Evolutionary conservation across 2,113 vertebrate species (phyloP).

Genomic region (Spea bombifrons): DNA sequence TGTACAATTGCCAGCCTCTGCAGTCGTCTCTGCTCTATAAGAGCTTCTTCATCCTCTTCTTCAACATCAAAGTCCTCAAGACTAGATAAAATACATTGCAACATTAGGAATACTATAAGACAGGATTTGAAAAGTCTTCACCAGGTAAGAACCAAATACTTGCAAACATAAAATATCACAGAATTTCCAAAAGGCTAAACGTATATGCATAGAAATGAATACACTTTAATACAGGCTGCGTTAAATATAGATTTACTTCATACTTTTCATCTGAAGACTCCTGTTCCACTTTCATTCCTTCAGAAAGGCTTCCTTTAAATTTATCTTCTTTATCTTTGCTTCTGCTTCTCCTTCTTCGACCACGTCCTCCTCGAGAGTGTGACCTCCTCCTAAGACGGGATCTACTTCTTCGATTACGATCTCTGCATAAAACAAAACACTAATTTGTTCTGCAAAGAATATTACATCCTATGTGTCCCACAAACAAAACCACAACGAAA

Average conservation of each 20-base stretch:
- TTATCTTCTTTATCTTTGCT: constrained; percentile 89
- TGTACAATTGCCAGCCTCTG: constrained; percentile 92
- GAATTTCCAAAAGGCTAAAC: no score
- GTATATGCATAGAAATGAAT: no score
- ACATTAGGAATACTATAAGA: neutral
- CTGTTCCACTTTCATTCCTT: constrained; percentile 94
- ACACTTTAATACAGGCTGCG: no score
- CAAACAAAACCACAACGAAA: no score
- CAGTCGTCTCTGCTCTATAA: constrained; percentile 89
- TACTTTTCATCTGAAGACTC: constrained; percentile 95
- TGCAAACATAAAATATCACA: no score
- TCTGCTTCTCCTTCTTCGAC: constrained; percentile 79
- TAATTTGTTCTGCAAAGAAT: no score
- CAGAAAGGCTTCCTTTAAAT: constrained; percentile 97
- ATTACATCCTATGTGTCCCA: no score
- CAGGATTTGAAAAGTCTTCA: no score
- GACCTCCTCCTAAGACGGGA: constrained; percentile 83
- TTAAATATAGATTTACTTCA: constrained; percentile 50
- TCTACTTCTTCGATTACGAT: constrained; percentile 75
- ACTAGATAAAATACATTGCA: constrained; percentile 58
- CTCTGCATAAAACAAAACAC: constrained; percentile 60
- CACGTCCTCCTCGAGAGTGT: constrained; percentile 74
- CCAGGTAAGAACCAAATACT: no score
- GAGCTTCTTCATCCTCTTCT: constrained; percentile 92
- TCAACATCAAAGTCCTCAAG: constrained; percentile 93